Evolutionary conservation across 2,888 invertebrate species (phyloP).

Genomic region (Apodemia zela): DNA sequence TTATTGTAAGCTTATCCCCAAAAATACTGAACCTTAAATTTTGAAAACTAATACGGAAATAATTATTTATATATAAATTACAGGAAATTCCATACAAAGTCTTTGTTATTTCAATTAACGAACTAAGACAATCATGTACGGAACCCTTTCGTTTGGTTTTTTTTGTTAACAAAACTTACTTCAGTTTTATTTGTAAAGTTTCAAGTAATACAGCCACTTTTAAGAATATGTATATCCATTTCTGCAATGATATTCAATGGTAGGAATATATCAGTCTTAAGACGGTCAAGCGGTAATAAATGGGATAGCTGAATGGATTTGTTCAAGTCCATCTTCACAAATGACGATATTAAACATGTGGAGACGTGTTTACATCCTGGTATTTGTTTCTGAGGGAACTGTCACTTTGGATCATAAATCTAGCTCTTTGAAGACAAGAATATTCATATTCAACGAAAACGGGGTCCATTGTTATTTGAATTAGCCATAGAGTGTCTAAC

Average conservation of each 20-base stretch:
- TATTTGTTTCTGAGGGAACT: slow-evolving; percentile 1
- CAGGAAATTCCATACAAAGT: no score
- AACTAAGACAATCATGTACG: no score
- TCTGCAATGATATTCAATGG: not conserved
- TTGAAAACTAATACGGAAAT: no score
- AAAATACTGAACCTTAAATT: no score
- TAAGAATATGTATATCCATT: not conserved
- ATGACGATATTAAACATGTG: slow-evolving; percentile 3
- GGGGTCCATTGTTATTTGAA: not conserved
- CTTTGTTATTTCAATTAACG: no score
- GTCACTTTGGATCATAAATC: slow-evolving; percentile 11
- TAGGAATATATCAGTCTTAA: slow-evolving; percentile 2
- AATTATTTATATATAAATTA: no score
- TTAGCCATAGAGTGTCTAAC: not conserved
- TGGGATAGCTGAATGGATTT: slow-evolving; percentile 11
- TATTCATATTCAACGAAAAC: not conserved
- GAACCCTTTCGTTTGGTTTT: no score
- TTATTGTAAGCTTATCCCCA: no score
- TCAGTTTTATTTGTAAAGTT: no score
- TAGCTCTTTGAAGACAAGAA: not conserved
- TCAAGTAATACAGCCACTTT: no score
- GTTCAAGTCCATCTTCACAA: slow-evolving; percentile 8
- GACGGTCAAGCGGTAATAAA: slow-evolving; percentile 1
- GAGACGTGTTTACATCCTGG: slow-evolving; percentile 7
- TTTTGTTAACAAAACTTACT: no score